Conservation (phyloP, 2,113 vertebrate species). For the Pollachius pollachius region DNA sequence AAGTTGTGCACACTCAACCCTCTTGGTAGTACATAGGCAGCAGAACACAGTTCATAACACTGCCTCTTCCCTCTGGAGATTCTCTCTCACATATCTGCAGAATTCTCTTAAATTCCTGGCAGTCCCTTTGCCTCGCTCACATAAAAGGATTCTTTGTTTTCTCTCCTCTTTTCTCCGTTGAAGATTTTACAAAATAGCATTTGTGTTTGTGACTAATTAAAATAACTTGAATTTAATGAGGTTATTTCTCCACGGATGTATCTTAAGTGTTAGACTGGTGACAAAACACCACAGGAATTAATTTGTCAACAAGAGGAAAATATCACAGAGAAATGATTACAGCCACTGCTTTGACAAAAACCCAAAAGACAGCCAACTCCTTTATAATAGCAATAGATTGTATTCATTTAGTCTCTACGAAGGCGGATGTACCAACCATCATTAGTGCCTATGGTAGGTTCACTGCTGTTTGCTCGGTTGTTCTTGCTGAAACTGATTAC, state of each 20-base stretch:
- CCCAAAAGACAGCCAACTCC: slow-evolving; percentile 32
- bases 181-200: slow-evolving; percentile 61
- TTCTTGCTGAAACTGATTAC: too few relatives aligned
- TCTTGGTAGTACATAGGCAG: slow-evolving; percentile 42
- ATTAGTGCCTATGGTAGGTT: too few relatives aligned
- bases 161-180: slow-evolving; percentile 17
- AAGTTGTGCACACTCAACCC: slow-evolving; percentile 45
- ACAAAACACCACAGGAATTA: slow-evolving; percentile 54
- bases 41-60: too few relatives aligned
- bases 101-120: too few relatives aligned
- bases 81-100: too few relatives aligned
- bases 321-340: slow-evolving; percentile 46
- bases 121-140: slow-evolving; percentile 42
- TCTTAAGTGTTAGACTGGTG: slow-evolving; percentile 55
- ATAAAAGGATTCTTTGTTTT: slow-evolving; percentile 40
- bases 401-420: slow-evolving; percentile 8
- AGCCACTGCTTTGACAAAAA: slow-evolving; percentile 38
- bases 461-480: too few relatives aligned
- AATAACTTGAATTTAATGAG: slow-evolving; percentile 60
- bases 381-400: slow-evolving; percentile 32
- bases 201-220: slow-evolving; percentile 67
- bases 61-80: too few relatives aligned
- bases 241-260: slow-evolving; percentile 59
- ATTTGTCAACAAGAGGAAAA: slow-evolving; percentile 35
- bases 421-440: too few relatives aligned